A percentile compares a stretch with the other conserved stretches of the same genome.
Conservation (phyloP, 2,888 invertebrate species). For the Trimorus sp. region DNA sequence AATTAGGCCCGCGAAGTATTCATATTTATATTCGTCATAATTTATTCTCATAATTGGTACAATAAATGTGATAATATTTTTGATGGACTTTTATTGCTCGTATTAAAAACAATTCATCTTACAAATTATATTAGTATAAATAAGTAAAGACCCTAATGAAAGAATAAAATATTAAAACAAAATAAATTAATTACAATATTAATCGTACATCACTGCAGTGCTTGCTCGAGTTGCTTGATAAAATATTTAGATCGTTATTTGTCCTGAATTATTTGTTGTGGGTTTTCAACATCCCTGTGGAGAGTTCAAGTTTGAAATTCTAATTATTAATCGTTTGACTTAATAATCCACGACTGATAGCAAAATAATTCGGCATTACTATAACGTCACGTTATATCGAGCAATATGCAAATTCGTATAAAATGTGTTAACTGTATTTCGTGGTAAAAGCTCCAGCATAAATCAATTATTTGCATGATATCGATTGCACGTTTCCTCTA, state of each 20-base stretch:
- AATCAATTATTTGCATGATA: slow-evolving; percentile 43
- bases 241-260: slow-evolving; percentile 31
- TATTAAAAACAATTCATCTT: too few species aligned
- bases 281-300: slow-evolving; percentile 17
- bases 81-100: too few species aligned
- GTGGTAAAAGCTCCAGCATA: slow-evolving; percentile 43
- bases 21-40: neutral
- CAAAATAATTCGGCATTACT: slow-evolving; percentile 39
- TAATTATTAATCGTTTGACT: slow-evolving; percentile 41
- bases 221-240: slow-evolving; percentile 4
- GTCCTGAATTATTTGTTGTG: slow-evolving; percentile 22
- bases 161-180: too few species aligned
- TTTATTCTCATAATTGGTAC: neutral
- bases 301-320: slow-evolving; percentile 30
- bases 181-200: neutral
- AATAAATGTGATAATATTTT: neutral
- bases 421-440: slow-evolving; percentile 55
- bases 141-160: too few species aligned
- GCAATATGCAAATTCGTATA: slow-evolving; percentile 51
- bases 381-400: slow-evolving; percentile 29
- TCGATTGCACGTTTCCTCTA: slow-evolving; percentile 23
- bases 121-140: too few species aligned
- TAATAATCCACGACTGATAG: slow-evolving; percentile 42
- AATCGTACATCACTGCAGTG: neutral
- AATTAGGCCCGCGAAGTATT: neutral